Evolutionary conservation across 2,113 vertebrate genomes (phyloP), one percentile per base, ranked within the genome.

Genomic region (Clinocottus analis): DNA sequence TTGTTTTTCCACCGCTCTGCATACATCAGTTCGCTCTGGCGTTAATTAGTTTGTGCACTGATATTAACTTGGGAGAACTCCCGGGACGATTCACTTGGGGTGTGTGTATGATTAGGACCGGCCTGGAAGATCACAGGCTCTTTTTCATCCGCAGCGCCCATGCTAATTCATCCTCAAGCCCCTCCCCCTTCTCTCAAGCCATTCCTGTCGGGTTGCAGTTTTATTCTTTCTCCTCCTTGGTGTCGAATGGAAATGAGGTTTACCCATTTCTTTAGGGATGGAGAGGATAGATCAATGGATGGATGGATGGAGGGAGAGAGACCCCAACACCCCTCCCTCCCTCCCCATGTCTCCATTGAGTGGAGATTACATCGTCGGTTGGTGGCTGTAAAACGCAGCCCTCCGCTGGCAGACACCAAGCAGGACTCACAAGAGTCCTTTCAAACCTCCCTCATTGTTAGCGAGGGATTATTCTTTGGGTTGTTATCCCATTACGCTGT

Each of bases 401-500:
- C 80, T 89, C 77, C 23, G 45, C 85, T 88, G 87, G 89, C 89
- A 84, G 91, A 91, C 84, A 87, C 82, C 82, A 81, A 73, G 29
- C 77, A 58, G 75, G 83, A 88, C 86, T 89, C 89, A 78, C 89
- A 90, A 87, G 88, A 89, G 83, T 80, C 86, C 82, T 90, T 93
- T 92, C 89, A 93, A 70, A 87, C 72, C 88, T 23, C 69, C 23
- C 85, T 33, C 87, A 92, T 94, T 93, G 90, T 93, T 87, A 69
- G 91, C 35, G 1, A 17, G 55, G 93, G 95, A 95, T 95, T 95
- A 93, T 86, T 91, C 86, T 87, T 86, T 5, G 87, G 90, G 91
- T 94, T 96, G 94, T 94, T 94, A 92, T 91, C 93, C 92, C 85
- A 94, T 95, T 96, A 93, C 81, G 83, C 81, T 79, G 70, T 94